Evolutionary conservation across 2,888 invertebrate species (phyloP), one percentile per base, ranked within the genome.

Genomic region (Agrochola circellaris): DNA sequence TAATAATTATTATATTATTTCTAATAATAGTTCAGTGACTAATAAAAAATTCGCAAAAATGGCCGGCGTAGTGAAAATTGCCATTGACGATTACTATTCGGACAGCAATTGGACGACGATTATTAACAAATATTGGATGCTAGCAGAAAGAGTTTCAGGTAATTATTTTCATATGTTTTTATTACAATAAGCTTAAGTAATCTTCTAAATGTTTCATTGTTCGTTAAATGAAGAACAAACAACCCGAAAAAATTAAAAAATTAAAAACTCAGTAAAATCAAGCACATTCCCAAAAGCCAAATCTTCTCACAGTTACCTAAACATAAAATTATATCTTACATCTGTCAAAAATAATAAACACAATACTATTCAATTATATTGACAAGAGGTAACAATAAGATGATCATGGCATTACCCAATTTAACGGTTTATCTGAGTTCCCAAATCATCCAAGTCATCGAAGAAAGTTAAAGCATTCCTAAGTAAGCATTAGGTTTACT

Each of bases 141-240:
- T 98, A 85, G 97, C 98, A 61, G 98, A 98, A 92, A 97, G 97
- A 93, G 98, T 98, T 86, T 98, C 98, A 95, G 98, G 98, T 98
- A 96, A 95, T 71, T 85, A 77, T 64, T 58, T 13, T 30, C 5
- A 1, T 51, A 5, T 70, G 42, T 77, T 51, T 38, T 62, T 45
- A 1, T 60, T 17, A 20, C 3, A 1, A 30, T 30, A 23, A 9
- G 5, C 9, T 66, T 30, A 30, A 23, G 15, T 26, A 23, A 2
- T 1, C 4, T 23, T 13, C 23, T 15, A 66, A 26, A 26, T 26
- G 7, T 13, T 0, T 26, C 2, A 20, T 20, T 26, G 20, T 26
- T 45, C 9, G 2, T 7, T 26, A 13, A 20, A 26, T 15, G 8
- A 48, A 5, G 20, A 66, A 11, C 6, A 65, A 26, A 6, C 34